A percentile compares a stretch with the other conserved stretches of the same genome.
phyloP scores from a whole-genome alignment of 2,113 vertebrate genomes.

The Stegostoma tigrinum region DNA sequence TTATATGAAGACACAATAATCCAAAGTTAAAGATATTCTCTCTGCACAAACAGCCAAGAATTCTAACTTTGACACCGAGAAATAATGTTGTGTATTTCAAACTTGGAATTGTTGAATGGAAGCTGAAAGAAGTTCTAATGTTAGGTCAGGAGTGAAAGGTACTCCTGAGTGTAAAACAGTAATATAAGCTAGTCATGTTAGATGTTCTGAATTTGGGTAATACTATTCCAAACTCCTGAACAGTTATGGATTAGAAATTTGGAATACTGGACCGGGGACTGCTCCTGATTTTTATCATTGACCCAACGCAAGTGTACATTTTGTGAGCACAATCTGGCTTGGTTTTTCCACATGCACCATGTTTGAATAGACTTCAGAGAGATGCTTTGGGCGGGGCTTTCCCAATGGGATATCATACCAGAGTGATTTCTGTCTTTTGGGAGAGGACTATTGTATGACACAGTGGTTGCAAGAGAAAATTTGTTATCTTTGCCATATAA shows the following conservation, averaged over 20 bases:
- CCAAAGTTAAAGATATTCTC: not conserved
- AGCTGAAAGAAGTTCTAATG: not conserved
- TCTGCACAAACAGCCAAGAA: not conserved
- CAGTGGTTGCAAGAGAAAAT: not conserved
- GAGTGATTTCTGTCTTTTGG: slow-evolving; percentile 40
- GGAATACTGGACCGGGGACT: not conserved
- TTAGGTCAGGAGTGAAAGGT: not conserved
- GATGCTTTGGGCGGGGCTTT: not conserved
- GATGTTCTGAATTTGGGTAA: not conserved
- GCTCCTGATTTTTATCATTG: not conserved
- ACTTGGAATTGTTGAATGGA: not conserved
- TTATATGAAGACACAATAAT: not conserved
- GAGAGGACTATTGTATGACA: not conserved
- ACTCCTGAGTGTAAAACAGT: not conserved
- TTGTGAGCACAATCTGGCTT: not conserved
- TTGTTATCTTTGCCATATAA: slow-evolving; percentile 38
- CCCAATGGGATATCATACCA: slow-evolving; percentile 31
- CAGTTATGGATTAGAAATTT: not conserved
- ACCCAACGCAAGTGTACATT: not conserved
- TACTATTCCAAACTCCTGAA: not conserved
- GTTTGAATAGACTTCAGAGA: slow-evolving; percentile 40
- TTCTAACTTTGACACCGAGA: not conserved
- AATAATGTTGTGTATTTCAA: not conserved
- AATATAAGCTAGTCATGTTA: not conserved
- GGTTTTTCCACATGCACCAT: not conserved